A percentile compares a stretch with the other conserved stretches of the same genome.
These are phyloP conservation scores for Triplophysa bombifrons DNA, from an alignment of 2,797 vertebrate species.

Conservation along the genomic window DNA sequence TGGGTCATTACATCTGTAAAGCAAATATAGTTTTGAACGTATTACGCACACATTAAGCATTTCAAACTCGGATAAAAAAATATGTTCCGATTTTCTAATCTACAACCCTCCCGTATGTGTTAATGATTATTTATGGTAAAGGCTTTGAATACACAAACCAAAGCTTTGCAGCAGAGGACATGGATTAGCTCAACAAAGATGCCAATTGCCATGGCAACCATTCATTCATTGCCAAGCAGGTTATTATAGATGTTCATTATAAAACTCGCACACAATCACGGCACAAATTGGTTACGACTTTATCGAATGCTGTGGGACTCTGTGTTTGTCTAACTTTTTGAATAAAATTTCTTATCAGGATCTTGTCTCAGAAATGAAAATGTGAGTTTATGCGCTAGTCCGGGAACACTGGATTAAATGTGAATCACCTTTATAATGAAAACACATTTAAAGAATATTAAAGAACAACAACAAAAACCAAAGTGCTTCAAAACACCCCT, in stretches of 20 bases:
- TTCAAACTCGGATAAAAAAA: conserved; percentile 1
- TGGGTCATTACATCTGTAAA: not conserved
- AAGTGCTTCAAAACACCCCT: not conserved
- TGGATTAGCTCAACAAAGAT: conserved; percentile 46
- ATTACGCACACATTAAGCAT: not conserved
- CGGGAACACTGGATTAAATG: not conserved
- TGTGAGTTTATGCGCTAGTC: not conserved
- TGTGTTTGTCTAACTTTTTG: not conserved
- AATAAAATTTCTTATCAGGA: not conserved
- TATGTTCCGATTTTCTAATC: conserved; percentile 27
- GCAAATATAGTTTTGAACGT: not conserved
- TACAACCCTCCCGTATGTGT: conserved; percentile 21
- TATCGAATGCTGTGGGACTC: not conserved
- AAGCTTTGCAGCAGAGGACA: conserved; percentile 44
- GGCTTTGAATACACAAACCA: conserved; percentile 48
- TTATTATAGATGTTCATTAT: conserved; percentile 37
- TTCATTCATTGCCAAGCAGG: conserved; percentile 46
- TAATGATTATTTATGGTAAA: conserved; percentile 45
- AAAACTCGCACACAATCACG: conserved; percentile 6
- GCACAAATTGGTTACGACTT: not conserved
- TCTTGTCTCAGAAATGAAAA: not conserved
- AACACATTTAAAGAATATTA: conserved; percentile 12
- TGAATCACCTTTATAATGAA: not conserved
- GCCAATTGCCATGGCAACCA: conserved; percentile 66
- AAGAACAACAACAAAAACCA: not conserved